These are phyloP conservation scores for Drosophila kikkawai DNA, from an alignment of 1,140 invertebrate genomes.

Conservation along the genomic window DNA sequence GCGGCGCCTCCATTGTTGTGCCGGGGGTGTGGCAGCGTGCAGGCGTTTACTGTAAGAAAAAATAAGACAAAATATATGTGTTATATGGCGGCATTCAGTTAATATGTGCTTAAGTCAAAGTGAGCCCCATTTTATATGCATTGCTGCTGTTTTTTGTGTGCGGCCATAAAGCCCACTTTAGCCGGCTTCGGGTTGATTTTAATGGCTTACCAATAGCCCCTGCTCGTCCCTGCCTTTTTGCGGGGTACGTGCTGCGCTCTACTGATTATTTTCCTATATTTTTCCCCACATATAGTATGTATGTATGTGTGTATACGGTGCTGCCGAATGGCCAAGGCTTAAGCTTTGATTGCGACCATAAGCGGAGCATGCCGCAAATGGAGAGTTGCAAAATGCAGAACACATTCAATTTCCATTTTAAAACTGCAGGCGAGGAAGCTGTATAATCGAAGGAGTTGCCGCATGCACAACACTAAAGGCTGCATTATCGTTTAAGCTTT, in stretches of 20 bases:
- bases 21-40: conserved; percentile 88
- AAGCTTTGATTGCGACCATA: conserved; percentile 53
- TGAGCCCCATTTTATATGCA: conserved; percentile 28
- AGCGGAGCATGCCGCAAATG: conserved; percentile 34
- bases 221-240: background rate
- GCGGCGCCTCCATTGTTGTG: conserved; percentile 86
- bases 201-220: conserved; percentile 43
- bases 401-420: conserved; percentile 61
- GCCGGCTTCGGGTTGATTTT: conserved; percentile 44
- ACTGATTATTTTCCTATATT: conserved; percentile 55
- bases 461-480: background rate
- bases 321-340: conserved; percentile 29
- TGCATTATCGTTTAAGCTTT: background rate
- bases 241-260: conserved; percentile 35
- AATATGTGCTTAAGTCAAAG: conserved; percentile 44
- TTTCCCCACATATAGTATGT: conserved; percentile 2
- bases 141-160: conserved; percentile 32
- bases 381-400: conserved; percentile 34
- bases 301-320: conserved; percentile 7
- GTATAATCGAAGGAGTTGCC: conserved; percentile 20
- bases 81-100: conserved; percentile 16
- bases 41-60: conserved; percentile 85
- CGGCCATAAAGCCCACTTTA: conserved; percentile 32
- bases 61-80: background rate
- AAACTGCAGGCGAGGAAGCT: conserved; percentile 63